Evolutionary conservation across 2,888 invertebrate genomes (phyloP).

Genomic region (Sphecodes monilicornis): DNA sequence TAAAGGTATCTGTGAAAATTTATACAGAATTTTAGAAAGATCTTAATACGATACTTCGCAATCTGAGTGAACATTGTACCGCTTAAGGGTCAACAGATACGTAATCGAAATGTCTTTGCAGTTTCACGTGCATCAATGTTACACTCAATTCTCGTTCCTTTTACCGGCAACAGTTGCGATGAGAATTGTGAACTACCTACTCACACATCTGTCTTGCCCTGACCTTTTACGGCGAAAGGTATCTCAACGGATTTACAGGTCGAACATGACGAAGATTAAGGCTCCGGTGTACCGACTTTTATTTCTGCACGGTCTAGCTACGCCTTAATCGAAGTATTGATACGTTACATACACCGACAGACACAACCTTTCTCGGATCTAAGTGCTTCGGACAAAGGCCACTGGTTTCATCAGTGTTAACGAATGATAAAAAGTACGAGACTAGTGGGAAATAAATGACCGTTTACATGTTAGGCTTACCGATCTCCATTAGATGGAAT

Average conservation of each 20-base stretch:
- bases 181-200: conserved; percentile 65
- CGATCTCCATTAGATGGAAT: background rate
- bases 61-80: background rate
- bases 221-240: conserved; percentile 73
- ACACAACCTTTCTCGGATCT: conserved; percentile 9
- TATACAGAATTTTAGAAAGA: background rate
- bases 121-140: conserved; percentile 18
- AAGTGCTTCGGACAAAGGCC: background rate
- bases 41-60: background rate
- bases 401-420: conserved; percentile 9
- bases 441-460: conserved; percentile 5
- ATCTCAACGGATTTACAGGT: conserved; percentile 63
- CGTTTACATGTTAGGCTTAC: background rate
- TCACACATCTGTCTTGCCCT: conserved; percentile 66
- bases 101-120: background rate
- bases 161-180: conserved; percentile 57
- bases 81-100: background rate
- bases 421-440: background rate
- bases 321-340: conserved; percentile 17
- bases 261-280: conserved; percentile 63
- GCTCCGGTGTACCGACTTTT: conserved; percentile 41
- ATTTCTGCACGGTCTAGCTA: conserved; percentile 23
- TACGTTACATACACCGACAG: conserved; percentile 1
- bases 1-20: background rate
- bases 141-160: conserved; percentile 39